Percentiles rank a stretch among this genome's conserved stretches.
phyloP scores from a whole-genome alignment of 2,888 invertebrate genomes.

The Acronicta alni region DNA sequence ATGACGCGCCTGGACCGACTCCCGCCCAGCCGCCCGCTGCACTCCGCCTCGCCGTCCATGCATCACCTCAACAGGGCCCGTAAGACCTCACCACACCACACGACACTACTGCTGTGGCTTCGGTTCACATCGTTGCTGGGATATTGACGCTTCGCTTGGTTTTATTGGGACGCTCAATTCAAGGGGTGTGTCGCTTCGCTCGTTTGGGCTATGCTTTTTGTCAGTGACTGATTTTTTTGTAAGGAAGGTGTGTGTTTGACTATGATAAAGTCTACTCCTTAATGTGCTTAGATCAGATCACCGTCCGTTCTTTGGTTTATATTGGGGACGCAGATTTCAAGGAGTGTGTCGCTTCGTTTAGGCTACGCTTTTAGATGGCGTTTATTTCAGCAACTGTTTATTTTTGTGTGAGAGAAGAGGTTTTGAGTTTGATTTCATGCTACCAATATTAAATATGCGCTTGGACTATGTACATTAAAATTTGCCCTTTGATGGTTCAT shows the following conservation, averaged over 20 bases:
- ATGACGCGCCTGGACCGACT: slow-evolving; percentile 96
- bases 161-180: not conserved
- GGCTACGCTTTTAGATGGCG: slow-evolving; percentile 4
- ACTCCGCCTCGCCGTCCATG: slow-evolving; percentile 74
- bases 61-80: slow-evolving; percentile 81
- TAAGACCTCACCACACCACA: slow-evolving; percentile 68
- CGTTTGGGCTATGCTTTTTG: slow-evolving; percentile 19
- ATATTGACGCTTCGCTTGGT: slow-evolving; percentile 34
- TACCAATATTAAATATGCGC: too few species aligned
- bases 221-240: not conserved
- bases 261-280: too few species aligned
- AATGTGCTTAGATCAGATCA: too few species aligned
- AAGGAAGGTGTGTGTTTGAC: slow-evolving; percentile 3
- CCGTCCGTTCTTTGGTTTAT: too few species aligned
- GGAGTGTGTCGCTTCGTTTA: slow-evolving; percentile 27
- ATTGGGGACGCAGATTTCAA: not conserved
- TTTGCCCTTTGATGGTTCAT: too few species aligned
- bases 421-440: not conserved
- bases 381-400: not conserved
- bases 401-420: slow-evolving; percentile 1
- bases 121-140: slow-evolving; percentile 30
- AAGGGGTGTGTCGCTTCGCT: slow-evolving; percentile 25
- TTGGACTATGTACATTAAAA: too few species aligned
- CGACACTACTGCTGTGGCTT: slow-evolving; percentile 26
- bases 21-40: slow-evolving; percentile 67